Conservation (phyloP, 2,113 vertebrate genomes). For the Noturus placidus region DNA sequence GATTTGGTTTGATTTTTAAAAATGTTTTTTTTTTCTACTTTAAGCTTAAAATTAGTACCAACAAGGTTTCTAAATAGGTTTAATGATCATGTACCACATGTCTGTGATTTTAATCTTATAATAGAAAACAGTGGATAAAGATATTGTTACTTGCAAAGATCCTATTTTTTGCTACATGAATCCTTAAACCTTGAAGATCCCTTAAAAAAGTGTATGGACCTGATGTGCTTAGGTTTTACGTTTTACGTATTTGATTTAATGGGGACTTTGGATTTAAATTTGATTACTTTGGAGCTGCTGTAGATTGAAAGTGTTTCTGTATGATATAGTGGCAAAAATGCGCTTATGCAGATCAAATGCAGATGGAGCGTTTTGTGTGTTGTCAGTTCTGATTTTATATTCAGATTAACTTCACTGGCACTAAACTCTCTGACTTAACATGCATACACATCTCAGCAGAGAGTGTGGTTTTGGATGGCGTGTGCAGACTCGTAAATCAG, state of each 20-base stretch:
- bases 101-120: not conserved
- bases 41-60: not conserved
- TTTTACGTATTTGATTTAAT: not conserved
- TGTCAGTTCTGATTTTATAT: constrained; percentile 23
- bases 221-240: not conserved
- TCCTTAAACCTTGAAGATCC: not conserved
- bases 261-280: not conserved
- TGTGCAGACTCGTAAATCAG: constrained; percentile 48
- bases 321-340: not conserved
- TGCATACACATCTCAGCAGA: not conserved
- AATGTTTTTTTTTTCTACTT: not conserved
- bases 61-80: not conserved
- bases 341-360: not conserved
- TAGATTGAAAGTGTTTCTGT: not conserved
- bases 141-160: not conserved
- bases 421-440: constrained; percentile 21
- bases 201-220: not conserved
- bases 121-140: not conserved
- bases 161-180: not conserved
- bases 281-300: constrained; percentile 1
- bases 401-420: constrained; percentile 28
- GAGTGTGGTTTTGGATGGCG: constrained; percentile 35
- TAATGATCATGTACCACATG: not conserved
- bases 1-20: not conserved
- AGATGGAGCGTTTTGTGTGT: constrained; percentile 2